phyloP scores from a whole-genome alignment of 2,113 vertebrate genomes.

The Jacana jacana region DNA sequence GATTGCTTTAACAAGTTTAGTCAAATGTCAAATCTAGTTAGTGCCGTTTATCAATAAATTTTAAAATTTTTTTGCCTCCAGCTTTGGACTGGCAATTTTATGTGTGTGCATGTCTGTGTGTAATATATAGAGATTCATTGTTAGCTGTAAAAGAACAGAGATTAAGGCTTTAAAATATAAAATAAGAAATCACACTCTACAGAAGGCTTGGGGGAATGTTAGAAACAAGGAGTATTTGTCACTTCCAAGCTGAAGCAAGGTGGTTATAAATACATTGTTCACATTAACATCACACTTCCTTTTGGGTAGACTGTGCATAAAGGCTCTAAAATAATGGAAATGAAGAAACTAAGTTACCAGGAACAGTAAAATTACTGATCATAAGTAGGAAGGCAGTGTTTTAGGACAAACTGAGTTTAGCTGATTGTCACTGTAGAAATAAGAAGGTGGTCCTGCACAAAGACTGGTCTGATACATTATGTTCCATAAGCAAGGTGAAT shows the following conservation, averaged over 20 bases:
- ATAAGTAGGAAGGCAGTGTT: not conserved
- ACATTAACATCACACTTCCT: not conserved
- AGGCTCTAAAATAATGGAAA: not conserved
- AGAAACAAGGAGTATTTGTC: conserved; percentile 51
- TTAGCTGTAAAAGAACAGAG: not conserved
- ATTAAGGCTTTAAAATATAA: conserved; percentile 32
- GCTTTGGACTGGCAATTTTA: not conserved
- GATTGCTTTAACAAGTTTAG: not conserved
- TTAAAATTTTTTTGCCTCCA: not conserved
- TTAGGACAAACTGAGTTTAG: not conserved
- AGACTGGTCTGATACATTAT: not conserved
- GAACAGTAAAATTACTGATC: not conserved
- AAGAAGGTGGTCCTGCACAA: not conserved
- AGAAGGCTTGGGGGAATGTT: conserved; percentile 32
- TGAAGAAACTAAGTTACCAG: not conserved
- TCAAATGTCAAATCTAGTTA: conserved; percentile 5
- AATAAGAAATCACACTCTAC: conserved; percentile 6
- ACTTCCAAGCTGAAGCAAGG: conserved; percentile 16
- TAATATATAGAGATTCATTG: conserved; percentile 15
- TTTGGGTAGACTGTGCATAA: not conserved
- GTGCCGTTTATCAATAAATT: not conserved
- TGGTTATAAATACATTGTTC: conserved; percentile 40
- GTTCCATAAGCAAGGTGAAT: not conserved
- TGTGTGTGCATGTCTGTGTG: not conserved
- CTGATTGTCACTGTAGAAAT: not conserved